A percentile compares a stretch with the other conserved stretches of the same genome.
Conservation (phyloP, 30 jellyfish, hydroid and myxozoan species). For the Aurelia aurita complex sp. Pacific region DNA sequence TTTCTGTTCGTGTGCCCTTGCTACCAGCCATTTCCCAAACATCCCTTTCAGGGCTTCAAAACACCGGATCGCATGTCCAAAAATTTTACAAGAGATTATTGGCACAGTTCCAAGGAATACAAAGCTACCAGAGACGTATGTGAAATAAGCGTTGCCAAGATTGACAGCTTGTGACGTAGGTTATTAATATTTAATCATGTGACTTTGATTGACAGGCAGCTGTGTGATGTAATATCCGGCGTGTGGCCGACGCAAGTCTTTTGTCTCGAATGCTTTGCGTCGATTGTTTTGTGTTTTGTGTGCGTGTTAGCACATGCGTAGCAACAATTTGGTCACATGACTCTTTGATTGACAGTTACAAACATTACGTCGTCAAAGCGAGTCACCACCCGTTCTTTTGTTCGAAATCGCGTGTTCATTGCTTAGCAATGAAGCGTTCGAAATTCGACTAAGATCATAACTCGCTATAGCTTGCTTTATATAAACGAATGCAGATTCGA, state of each 20-base stretch:
- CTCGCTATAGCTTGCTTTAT: too few species aligned
- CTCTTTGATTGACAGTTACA: constrained; percentile 29
- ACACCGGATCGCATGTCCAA: too few species aligned
- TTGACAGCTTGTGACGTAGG: constrained; percentile 76
- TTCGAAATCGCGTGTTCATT: constrained; percentile 3
- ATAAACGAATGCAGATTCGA: too few species aligned
- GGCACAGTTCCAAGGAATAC: too few species aligned
- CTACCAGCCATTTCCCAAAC: too few species aligned
- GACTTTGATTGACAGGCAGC: constrained; percentile 74
- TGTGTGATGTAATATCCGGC: constrained; percentile 72
- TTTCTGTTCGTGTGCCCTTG: too few species aligned
- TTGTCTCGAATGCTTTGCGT: constrained; percentile 30
- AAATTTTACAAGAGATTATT: too few species aligned
- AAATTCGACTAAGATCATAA: too few species aligned
- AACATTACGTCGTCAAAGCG: background rate
- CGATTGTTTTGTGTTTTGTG: background rate
- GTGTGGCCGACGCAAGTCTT: constrained; percentile 39
- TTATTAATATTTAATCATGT: constrained; percentile 48
- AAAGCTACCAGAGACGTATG: constrained; percentile 22
- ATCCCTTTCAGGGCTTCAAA: too few species aligned
- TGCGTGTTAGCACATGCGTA: constrained; percentile 21
- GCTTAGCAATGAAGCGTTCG: background rate
- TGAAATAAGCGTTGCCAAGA: background rate
- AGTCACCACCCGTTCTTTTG: constrained; percentile 9
- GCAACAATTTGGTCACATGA: constrained; percentile 55